Evolutionary conservation across 2,113 vertebrate genomes (phyloP).

Genomic region (Eulemur rufifrons): DNA sequence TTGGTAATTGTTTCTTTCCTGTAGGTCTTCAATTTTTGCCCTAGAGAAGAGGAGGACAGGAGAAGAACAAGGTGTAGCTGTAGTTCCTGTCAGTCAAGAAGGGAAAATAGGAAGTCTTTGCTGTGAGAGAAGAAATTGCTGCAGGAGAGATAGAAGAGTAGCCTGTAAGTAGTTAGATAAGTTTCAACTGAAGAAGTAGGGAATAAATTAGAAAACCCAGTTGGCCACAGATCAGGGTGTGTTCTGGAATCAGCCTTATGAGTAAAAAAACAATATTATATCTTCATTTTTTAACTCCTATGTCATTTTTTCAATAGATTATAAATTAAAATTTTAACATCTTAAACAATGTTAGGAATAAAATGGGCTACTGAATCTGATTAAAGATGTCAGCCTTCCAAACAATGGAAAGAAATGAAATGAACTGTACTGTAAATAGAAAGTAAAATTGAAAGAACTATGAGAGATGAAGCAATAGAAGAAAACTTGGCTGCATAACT

Average conservation of each 20-base stretch:
- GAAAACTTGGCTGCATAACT: constrained; percentile 13
- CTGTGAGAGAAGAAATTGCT: neutral
- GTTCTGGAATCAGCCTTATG: neutral
- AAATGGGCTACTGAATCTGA: constrained; percentile 9
- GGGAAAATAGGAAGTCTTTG: neutral
- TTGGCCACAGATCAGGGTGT: neutral
- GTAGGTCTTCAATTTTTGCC: neutral
- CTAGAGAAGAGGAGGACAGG: neutral
- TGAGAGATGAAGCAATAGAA: neutral
- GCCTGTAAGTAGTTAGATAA: neutral
- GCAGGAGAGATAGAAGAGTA: neutral
- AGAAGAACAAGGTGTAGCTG: neutral
- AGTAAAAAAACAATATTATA: neutral
- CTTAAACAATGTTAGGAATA: constrained; percentile 6
- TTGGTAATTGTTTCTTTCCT: neutral
- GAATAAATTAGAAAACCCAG: neutral
- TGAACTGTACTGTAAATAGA: neutral
- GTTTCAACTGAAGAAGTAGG: neutral
- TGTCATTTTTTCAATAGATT: neutral
- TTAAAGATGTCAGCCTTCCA: neutral
- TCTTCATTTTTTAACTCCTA: neutral
- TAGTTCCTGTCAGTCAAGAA: neutral
- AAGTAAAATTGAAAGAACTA: neutral
- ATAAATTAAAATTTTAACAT: neutral
- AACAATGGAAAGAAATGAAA: constrained; percentile 34